These are phyloP conservation scores for Sebastes vulpes DNA, from an alignment of 2,797 vertebrate species.

Conservation along the genomic window DNA sequence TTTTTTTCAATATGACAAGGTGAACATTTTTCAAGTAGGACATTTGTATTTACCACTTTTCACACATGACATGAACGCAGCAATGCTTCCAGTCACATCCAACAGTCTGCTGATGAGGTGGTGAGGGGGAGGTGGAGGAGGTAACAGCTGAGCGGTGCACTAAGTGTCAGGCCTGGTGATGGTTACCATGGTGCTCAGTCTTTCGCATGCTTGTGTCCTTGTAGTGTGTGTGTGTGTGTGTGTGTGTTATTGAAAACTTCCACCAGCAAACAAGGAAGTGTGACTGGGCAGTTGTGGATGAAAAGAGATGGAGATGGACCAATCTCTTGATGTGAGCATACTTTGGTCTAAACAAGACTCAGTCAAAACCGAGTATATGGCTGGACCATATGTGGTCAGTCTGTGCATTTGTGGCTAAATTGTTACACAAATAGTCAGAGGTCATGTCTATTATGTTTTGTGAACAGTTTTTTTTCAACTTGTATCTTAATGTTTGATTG, in stretches of 20 bases:
- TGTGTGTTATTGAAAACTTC: not conserved
- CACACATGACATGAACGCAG: not conserved
- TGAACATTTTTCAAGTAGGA: not conserved
- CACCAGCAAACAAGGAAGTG: not conserved
- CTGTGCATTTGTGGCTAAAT: no score
- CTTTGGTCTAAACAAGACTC: not conserved
- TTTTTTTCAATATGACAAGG: not conserved
- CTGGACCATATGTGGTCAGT: no score
- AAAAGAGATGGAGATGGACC: not conserved
- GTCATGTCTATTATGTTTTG: no score
- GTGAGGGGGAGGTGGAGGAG: constrained; percentile 61
- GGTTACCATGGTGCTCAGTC: constrained; percentile 79
- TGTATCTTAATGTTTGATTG: no score
- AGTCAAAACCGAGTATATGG: no score
- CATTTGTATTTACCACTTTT: not conserved
- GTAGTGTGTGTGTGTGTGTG: constrained; percentile 1
- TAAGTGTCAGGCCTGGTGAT: constrained; percentile 67
- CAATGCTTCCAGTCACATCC: constrained; percentile 21
- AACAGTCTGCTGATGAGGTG: constrained; percentile 52
- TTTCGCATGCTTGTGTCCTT: constrained; percentile 67
- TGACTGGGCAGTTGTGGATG: not conserved
- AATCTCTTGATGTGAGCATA: not conserved
- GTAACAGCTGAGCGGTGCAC: constrained; percentile 70
- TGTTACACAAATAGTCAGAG: no score
- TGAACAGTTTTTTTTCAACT: no score